These are phyloP conservation scores for Notamacropus eugenii DNA, from an alignment of 2,797 vertebrate genomes.

Conservation along the genomic window DNA sequence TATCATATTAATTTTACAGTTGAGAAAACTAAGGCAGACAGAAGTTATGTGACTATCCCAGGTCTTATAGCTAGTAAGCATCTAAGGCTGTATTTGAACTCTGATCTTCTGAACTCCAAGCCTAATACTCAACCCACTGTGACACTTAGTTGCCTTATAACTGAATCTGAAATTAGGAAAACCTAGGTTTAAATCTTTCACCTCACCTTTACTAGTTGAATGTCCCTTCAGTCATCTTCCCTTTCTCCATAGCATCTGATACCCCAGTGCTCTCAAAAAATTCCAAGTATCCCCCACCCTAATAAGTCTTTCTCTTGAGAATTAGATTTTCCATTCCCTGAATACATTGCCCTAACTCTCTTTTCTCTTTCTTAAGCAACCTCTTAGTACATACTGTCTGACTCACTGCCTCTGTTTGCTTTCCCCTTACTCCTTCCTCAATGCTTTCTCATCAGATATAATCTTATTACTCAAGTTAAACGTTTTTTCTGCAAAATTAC, in stretches of 20 bases:
- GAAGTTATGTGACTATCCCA: too few species aligned
- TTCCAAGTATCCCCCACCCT: not conserved
- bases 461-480: not conserved
- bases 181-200: too few species aligned
- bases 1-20: too few species aligned
- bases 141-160: too few species aligned
- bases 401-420: not conserved
- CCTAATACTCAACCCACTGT: too few species aligned
- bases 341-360: not conserved
- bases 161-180: too few species aligned
- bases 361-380: not conserved
- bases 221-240: not conserved
- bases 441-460: not conserved
- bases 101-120: too few species aligned
- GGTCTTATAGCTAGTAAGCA: too few species aligned
- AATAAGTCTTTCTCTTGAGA: not conserved
- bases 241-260: not conserved
- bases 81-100: too few species aligned
- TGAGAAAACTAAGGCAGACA: too few species aligned
- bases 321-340: not conserved
- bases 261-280: not conserved
- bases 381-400: not conserved
- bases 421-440: not conserved
- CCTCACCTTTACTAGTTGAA: not conserved
- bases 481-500: not conserved